Evolutionary conservation across 2,113 vertebrate genomes (phyloP), one percentile per base, ranked within the genome.

Genomic region (Pteruthius melanotis): DNA sequence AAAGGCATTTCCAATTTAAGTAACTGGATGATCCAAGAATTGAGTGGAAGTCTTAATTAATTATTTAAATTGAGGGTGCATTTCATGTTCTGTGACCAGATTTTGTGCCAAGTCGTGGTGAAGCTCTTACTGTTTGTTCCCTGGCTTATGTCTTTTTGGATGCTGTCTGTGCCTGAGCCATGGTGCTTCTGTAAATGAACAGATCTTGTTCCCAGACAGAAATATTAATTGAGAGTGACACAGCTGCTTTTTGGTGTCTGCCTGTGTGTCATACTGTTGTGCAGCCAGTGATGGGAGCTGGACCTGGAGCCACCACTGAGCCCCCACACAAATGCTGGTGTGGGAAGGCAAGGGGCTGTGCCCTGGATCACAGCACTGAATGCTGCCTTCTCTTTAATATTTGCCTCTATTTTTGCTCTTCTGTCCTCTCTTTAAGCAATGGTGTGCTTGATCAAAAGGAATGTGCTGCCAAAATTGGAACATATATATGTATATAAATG

Each of bases 251-350:
- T 79, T 22, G 2, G 22, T 44, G 35, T 47, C 49, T 71, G 37
- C 14, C 15, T 60, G 33, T 39, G 27, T 6, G 1, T 16, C 2
- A 1, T 7, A 4, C 13, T 40, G 10, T 18, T 80, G 22, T 31
- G 31, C 37, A 65, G 63, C 8, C 64, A 61, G 56, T 28, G 47
- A 63, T 31, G 40, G 40, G 8, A 79, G 21, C 40, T 39, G 33
- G 8, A 50, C 27, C 44, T 64, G 56, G 19, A 83, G 17, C 24
- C 31, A 27, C 26, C 10, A 13, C 56, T 22, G 21, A 85, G 3
- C 9, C 7, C 27, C 10, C 27, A 3, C 6, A 15, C 5, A 53
- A 60, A 22, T 1, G 3, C 7, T 45, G 28, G 16, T 26, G 30
- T 0, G 4, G 21, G 12, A 28, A 71, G 18, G 11, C 27, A 27